These are phyloP conservation scores for Drosophila merina DNA, from an alignment of 2,888 invertebrate species.

Conservation along the genomic window DNA sequence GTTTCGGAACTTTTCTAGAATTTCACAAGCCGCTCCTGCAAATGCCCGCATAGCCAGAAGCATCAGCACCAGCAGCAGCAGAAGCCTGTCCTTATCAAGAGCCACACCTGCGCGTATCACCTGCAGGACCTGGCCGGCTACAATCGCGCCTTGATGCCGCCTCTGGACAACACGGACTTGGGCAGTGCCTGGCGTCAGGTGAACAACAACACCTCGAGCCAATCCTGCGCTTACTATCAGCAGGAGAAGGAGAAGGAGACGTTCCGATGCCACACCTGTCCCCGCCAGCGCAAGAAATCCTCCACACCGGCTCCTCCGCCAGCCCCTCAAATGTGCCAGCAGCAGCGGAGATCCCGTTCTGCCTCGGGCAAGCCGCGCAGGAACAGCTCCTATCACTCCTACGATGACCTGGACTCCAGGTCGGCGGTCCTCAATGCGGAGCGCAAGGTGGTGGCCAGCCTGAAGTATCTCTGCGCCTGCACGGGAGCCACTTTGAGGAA, in stretches of 20 bases:
- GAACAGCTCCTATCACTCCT: slow-evolving; percentile 80
- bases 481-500: slow-evolving; percentile 81
- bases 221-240: slow-evolving; percentile 61
- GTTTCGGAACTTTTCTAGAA: slow-evolving; percentile 59
- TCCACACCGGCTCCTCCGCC: slow-evolving; percentile 18
- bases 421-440: slow-evolving; percentile 69
- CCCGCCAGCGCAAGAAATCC: slow-evolving; percentile 56
- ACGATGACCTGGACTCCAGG: slow-evolving; percentile 75
- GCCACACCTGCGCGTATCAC: slow-evolving; percentile 81
- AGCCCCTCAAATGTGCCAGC: slow-evolving; percentile 45
- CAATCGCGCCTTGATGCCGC: slow-evolving; percentile 81
- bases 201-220: slow-evolving; percentile 62
- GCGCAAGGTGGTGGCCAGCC: slow-evolving; percentile 75
- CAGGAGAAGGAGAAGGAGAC: slow-evolving; percentile 45
- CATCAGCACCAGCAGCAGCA: slow-evolving; percentile 55
- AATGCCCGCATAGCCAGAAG: slow-evolving; percentile 61
- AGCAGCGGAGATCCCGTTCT: slow-evolving; percentile 60
- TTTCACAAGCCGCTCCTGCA: slow-evolving; percentile 76
- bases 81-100: slow-evolving; percentile 66
- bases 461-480: slow-evolving; percentile 82
- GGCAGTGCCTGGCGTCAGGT: slow-evolving; percentile 65
- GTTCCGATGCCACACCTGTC: slow-evolving; percentile 73
- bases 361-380: slow-evolving; percentile 73
- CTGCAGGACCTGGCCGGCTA: slow-evolving; percentile 78
- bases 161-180: slow-evolving; percentile 79